A percentile compares a stretch with the other conserved stretches of the same genome.
Conservation (phyloP, 2,113 vertebrate species). For the Procavia capensis region DNA sequence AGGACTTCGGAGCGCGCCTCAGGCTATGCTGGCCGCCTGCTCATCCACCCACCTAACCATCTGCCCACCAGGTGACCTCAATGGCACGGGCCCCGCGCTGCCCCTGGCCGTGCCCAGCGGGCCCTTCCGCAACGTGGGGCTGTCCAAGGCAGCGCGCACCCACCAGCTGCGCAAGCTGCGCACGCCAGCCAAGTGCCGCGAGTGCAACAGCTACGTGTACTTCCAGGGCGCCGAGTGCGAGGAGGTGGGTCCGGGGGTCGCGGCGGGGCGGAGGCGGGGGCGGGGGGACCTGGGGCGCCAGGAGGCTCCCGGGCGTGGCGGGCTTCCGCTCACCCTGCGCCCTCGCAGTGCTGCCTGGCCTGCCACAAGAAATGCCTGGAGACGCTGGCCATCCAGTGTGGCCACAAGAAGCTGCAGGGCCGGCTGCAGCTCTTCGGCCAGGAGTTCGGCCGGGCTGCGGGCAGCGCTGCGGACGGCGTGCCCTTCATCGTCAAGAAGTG, state of each 20-base stretch:
- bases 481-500: slow-evolving; percentile 97
- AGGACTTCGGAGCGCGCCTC: background rate
- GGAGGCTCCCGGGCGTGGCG: rapidly evolving
- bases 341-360: slow-evolving; percentile 93
- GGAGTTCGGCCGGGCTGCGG: slow-evolving; percentile 90
- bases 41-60: background rate
- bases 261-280: no score
- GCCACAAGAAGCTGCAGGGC: slow-evolving; percentile 97
- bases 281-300: no score
- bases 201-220: slow-evolving; percentile 98
- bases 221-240: slow-evolving; percentile 98
- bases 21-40: background rate
- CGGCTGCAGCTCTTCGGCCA: slow-evolving; percentile 96
- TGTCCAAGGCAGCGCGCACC: slow-evolving; percentile 96
- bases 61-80: slow-evolving; percentile 93
- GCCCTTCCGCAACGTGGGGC: slow-evolving; percentile 93
- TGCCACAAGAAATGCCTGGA: slow-evolving; percentile 99
- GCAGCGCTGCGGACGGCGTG: slow-evolving; percentile 88
- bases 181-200: slow-evolving; percentile 94
- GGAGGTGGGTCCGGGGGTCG: slow-evolving; percentile 88
- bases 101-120: slow-evolving; percentile 88
- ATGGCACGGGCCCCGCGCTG: slow-evolving; percentile 90
- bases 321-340: rapidly evolving
- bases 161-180: slow-evolving; percentile 96
- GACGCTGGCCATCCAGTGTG: slow-evolving; percentile 97